Evolutionary conservation across 2,888 invertebrate genomes (phyloP).

Genomic region (Protonemura montana): DNA sequence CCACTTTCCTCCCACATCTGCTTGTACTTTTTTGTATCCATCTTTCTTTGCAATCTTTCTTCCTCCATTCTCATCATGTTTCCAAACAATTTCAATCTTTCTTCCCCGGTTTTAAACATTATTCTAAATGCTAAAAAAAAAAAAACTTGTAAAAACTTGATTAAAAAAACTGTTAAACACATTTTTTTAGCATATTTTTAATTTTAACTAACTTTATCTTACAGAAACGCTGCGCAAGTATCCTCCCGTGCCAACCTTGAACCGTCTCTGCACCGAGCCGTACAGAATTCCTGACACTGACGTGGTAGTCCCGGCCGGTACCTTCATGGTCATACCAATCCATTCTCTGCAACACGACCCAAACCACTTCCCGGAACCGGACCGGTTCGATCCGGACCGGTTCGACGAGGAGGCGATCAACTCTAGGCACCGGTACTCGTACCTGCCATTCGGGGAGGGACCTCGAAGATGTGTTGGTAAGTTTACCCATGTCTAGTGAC

Average conservation of each 20-base stretch:
- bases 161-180: no score
- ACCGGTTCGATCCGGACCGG: slow-evolving; percentile 65
- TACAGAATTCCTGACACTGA: slow-evolving; percentile 63
- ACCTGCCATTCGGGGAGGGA: slow-evolving; percentile 66
- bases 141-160: no score
- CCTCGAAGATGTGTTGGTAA: slow-evolving; percentile 66
- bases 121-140: no score
- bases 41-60: no score
- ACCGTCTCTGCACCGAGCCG: slow-evolving; percentile 62
- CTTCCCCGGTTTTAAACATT: no score
- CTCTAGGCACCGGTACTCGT: slow-evolving; percentile 59
- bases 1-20: no score
- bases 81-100: no score
- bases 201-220: no score
- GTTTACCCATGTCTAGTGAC: no score
- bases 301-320: slow-evolving; percentile 62
- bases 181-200: no score
- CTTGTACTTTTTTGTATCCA: no score
- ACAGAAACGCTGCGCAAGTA: slow-evolving; percentile 68
- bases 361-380: slow-evolving; percentile 65
- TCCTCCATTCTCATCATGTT: no score
- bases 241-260: slow-evolving; percentile 64
- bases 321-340: slow-evolving; percentile 64
- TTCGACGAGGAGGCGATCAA: slow-evolving; percentile 59
- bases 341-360: slow-evolving; percentile 67